phyloP scores from a whole-genome alignment of 2,797 vertebrate genomes.

The Acomys russatus region DNA sequence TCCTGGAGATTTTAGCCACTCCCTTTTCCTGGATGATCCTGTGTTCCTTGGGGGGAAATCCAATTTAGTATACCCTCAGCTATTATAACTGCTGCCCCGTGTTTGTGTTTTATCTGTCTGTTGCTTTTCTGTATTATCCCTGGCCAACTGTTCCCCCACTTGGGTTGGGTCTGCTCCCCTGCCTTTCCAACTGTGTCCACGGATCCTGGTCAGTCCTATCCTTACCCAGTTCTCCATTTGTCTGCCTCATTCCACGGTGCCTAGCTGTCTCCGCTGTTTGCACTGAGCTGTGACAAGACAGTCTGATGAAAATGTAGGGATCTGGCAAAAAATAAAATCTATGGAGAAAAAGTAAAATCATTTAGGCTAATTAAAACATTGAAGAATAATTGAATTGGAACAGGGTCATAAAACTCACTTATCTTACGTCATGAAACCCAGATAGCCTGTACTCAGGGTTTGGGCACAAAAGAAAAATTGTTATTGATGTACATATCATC shows the following conservation, averaged over 20 bases:
- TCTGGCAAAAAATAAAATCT: conserved; percentile 61
- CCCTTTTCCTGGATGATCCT: neutral
- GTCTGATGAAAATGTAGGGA: conserved; percentile 64
- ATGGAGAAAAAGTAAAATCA: conserved; percentile 70
- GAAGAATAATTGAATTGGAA: conserved; percentile 72
- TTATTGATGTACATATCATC: conserved; percentile 76
- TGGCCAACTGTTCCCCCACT: neutral
- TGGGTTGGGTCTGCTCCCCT: neutral
- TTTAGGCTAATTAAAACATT: conserved; percentile 75
- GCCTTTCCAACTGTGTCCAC: fast-evolving
- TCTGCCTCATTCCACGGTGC: neutral
- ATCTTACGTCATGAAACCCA: conserved; percentile 78
- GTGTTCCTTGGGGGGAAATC: neutral
- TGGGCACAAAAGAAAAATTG: conserved; percentile 71
- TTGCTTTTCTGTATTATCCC: neutral
- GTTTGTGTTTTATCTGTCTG: neutral
- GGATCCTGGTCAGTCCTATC: neutral
- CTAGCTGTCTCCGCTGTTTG: neutral
- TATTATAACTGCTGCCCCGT: neutral
- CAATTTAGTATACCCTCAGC: neutral
- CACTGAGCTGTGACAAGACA: conserved; percentile 20
- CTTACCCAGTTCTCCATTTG: neutral
- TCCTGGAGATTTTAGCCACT: neutral
- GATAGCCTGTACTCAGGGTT: conserved; percentile 72
- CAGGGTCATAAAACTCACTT: conserved; percentile 75